Percentiles rank a stretch among this genome's conserved stretches.
Conservation (phyloP, 1,140 invertebrate genomes). For the Scylla paramamosain region DNA sequence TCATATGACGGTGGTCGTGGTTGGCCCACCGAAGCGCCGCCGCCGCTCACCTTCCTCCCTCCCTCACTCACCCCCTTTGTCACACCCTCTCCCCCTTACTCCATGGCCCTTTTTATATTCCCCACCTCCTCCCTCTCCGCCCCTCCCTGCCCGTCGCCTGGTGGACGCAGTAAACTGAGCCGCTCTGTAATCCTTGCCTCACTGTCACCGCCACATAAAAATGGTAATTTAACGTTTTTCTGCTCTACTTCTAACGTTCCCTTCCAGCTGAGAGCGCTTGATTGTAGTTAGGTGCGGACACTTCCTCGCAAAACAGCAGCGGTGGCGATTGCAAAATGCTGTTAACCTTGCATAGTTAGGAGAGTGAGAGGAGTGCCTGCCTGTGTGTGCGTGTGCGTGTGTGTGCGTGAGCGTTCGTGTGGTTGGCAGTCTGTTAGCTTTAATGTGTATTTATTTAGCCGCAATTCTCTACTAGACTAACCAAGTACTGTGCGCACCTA, state of each 20-base stretch:
- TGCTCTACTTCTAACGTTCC: neutral
- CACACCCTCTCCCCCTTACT: neutral
- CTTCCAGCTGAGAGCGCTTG: conserved; percentile 10
- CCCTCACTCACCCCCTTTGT: neutral
- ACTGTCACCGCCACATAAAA: neutral
- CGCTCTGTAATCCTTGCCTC: neutral
- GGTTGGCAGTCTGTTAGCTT: neutral
- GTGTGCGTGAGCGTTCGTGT: neutral
- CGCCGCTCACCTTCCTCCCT: neutral
- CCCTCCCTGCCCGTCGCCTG: neutral
- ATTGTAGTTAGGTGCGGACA: neutral
- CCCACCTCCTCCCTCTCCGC: neutral
- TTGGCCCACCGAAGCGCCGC: neutral
- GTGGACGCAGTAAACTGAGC: neutral
- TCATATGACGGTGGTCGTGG: conserved; percentile 26
- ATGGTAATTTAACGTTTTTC: neutral
- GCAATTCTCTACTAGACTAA: neutral
- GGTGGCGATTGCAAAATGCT: neutral
- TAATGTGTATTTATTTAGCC: conserved; percentile 24
- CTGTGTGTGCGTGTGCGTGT: no score
- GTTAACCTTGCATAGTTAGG: neutral
- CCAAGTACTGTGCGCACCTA: neutral
- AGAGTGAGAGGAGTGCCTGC: neutral
- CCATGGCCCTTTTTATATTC: neutral
- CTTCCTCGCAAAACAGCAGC: neutral